A percentile compares a stretch with the other conserved stretches of the same genome.
Conservation (phyloP, 2,113 vertebrate genomes). For the Hydrochoerus hydrochaeris region DNA sequence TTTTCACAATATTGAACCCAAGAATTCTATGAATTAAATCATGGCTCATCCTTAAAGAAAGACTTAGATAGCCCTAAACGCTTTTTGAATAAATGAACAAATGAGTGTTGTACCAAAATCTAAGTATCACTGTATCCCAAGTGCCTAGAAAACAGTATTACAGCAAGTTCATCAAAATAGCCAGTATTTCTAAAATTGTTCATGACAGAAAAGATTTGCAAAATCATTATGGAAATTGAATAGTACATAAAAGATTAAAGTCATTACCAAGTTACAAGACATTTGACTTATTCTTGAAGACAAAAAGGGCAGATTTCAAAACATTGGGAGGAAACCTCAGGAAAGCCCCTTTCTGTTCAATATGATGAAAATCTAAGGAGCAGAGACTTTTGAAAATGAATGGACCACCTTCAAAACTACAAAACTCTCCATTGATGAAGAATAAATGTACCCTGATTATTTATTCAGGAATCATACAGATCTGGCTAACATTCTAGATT, state of each 20-base stretch:
- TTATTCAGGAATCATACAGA: neutral
- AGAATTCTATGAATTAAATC: neutral
- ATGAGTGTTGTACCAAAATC: neutral
- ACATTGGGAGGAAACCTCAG: neutral
- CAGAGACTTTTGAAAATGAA: conserved; percentile 18
- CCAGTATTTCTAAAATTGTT: neutral
- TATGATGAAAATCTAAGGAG: neutral
- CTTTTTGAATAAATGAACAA: neutral
- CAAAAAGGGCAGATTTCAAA: neutral
- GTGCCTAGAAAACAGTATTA: neutral
- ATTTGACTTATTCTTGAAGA: neutral
- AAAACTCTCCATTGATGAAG: neutral
- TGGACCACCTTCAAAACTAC: neutral
- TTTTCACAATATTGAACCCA: neutral
- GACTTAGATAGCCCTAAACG: neutral
- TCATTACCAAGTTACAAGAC: neutral
- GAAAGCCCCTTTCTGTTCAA: no score
- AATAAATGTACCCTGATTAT: neutral
- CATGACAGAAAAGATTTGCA: neutral
- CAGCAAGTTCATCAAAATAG: neutral
- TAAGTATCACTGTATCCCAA: neutral
- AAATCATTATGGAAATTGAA: neutral
- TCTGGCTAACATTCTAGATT: neutral
- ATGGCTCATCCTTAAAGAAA: neutral
- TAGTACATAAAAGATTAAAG: neutral